Base-by-base conservation (phyloP, 92 coral and sea anemone genomes). In the Phymanthus crucifer region DNA sequence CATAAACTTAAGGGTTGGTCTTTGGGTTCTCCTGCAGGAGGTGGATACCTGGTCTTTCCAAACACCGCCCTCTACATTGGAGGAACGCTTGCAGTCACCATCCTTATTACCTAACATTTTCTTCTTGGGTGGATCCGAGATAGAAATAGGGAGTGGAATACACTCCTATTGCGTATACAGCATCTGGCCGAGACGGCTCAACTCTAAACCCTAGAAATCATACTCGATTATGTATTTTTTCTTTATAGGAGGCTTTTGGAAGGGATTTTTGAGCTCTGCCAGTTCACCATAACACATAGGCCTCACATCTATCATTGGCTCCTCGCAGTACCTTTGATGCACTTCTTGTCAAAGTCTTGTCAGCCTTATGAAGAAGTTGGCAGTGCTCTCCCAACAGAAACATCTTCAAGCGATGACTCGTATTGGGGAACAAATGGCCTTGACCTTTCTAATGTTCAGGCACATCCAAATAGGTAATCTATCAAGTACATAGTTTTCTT, bases 391-490 rank as follows among this genome's bases (percentile, higher is more conserved):
- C 54, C 74, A 33, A 35, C 75, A 66, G 97, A 78, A 66, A 69
- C 79, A 69, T 79, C 23, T 69, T 10, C 86, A 16, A 69, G 36
- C 40, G 83, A 18, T 8, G 61, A 73, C 43, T 29, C 69, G 0
- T 89, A 85, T 80, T 92, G 93, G 97, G 90, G 90, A 65, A 85
- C 89, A 18, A 61, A 74, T 70, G 97, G 91, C 35, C 73, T 92
- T 58, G 82, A 69, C 6, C 37, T 85, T 7, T 66, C 84, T 19
- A 3, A 78, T 11, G 83, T 86, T 52, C 70, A 87, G 52, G 64
- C 21, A 32, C n/a, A n/a, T n/a, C n/a, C n/a, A n/a, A n/a, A n/a
- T n/a, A n/a, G n/a, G n/a, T n/a, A n/a, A n/a, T n/a, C n/a, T n/a
- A n/a, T n/a, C n/a, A n/a, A n/a, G n/a, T n/a, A n/a, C n/a, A n/a